Evolutionary conservation across 2,797 vertebrate species (phyloP), one percentile per base, ranked within the genome.

Genomic region (Pampus argenteus): DNA sequence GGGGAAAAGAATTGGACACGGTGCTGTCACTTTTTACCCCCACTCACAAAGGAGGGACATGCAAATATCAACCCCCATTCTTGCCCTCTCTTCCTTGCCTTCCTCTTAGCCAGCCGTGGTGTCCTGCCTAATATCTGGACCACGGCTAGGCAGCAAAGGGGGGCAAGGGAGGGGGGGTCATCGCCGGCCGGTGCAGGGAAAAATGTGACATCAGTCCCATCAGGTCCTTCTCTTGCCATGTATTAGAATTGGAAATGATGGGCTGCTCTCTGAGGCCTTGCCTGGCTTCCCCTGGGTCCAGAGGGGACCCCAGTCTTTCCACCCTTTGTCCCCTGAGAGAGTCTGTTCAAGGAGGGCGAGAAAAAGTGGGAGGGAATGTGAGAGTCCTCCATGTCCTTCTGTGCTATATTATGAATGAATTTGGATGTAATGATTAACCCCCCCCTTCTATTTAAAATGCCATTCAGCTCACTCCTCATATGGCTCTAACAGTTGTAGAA

Each of bases 221-320:
- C 94, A 91, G 91, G 94, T 95, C 94, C 91, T 80, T 91, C 90
- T 91, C 86, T 77, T 78, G 72, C 86, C 84, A 78, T 72, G 89
- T 93, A 99, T 99, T 99, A 98, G 97, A 99, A 98, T 98, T 99
- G 97, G 97, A 99, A 98, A 99, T 99, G 96, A 99, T 97, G 95
- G 94, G 95, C 96, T 95, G 95, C 95, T 94, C 94, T 90, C 93
- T 91, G 93, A 95, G 95, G 96, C 95, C 90, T 86, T 94, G 94
- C 95, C 95, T 95, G 95, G 94, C 95, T 96, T 95, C 95, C 90
- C 91, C 71, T 65, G 89, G 95, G 95, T 96, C 93, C 94, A 94
- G 93, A 95, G 89, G 93, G 91, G 92, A 94, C 92, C 84, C 93
- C 93, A 92, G 95, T 96, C 95, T 80, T 84, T 89, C 96, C 93